Percentiles rank a stretch among this genome's conserved stretches.
These are phyloP conservation scores for Parambassis ranga DNA, from an alignment of 2,797 vertebrate genomes.

Conservation along the genomic window DNA sequence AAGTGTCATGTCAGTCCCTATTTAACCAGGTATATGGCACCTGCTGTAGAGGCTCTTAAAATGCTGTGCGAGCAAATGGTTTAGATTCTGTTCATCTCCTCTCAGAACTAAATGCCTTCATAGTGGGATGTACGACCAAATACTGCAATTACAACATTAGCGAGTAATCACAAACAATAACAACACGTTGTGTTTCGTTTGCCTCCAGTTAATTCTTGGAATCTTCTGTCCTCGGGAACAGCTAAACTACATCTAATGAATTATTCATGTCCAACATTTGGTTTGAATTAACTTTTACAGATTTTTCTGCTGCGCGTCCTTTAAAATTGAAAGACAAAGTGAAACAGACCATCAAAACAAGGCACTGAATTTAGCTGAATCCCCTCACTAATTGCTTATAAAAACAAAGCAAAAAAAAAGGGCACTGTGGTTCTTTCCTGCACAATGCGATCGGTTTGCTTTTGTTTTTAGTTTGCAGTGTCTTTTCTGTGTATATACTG, in stretches of 20 bases:
- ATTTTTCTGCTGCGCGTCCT: conserved; percentile 24
- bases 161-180: conserved; percentile 47
- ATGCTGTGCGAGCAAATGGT: conserved; percentile 17
- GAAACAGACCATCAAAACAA: conserved; percentile 63
- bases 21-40: conserved; percentile 21
- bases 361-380: conserved; percentile 9
- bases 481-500: neutral
- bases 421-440: neutral
- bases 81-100: conserved; percentile 42
- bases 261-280: conserved; percentile 63
- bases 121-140: conserved; percentile 30
- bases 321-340: conserved; percentile 27
- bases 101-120: conserved; percentile 26
- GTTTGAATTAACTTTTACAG: conserved; percentile 42
- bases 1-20: conserved; percentile 22
- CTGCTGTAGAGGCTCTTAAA: conserved; percentile 13
- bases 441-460: neutral
- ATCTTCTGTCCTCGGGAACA: conserved; percentile 8
- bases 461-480: neutral
- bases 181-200: conserved; percentile 24
- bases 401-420: neutral
- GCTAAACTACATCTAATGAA: conserved; percentile 41
- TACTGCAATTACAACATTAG: conserved; percentile 28
- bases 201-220: conserved; percentile 14
- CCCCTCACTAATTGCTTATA: neutral